These are phyloP conservation scores for Agapostemon virescens DNA, from an alignment of 2,888 invertebrate genomes.

Conservation along the genomic window DNA sequence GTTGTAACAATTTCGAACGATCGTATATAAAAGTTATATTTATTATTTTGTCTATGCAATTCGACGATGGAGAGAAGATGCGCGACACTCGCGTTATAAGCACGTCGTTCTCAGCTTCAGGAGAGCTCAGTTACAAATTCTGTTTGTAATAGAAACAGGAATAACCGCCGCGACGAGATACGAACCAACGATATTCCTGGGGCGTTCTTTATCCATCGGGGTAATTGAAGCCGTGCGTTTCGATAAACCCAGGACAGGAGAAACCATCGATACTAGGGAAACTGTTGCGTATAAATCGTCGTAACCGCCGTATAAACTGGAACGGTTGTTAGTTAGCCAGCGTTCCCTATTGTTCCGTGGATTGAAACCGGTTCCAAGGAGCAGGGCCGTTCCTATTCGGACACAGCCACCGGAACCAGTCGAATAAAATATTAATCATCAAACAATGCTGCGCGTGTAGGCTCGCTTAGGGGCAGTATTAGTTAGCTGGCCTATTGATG, in stretches of 20 bases:
- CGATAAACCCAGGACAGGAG: constrained; percentile 38
- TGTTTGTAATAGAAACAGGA: constrained; percentile 7
- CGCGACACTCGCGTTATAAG: constrained; percentile 23
- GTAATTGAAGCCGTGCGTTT: constrained; percentile 47
- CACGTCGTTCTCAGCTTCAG: neutral
- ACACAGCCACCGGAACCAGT: neutral
- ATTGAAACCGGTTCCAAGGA: neutral
- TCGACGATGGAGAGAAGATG: neutral
- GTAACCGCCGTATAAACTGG: constrained; percentile 43
- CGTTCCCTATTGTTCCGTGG: constrained; percentile 14
- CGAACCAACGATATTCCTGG: constrained; percentile 27
- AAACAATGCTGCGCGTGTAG: constrained; percentile 37
- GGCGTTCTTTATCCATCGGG: constrained; percentile 37
- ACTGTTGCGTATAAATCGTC: constrained; percentile 44
- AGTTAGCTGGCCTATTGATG: neutral
- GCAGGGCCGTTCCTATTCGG: neutral
- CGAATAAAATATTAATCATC: constrained; percentile 64
- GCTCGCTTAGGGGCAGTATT: neutral
- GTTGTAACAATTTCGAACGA: neutral
- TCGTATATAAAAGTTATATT: neutral
- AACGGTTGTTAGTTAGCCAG: constrained; percentile 40
- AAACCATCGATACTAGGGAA: constrained; percentile 9
- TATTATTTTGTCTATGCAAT: neutral
- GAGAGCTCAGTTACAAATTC: neutral
- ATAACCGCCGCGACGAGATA: neutral